These are phyloP conservation scores for Bombylius discolor DNA, from an alignment of 2,888 invertebrate genomes.

Conservation along the genomic window DNA sequence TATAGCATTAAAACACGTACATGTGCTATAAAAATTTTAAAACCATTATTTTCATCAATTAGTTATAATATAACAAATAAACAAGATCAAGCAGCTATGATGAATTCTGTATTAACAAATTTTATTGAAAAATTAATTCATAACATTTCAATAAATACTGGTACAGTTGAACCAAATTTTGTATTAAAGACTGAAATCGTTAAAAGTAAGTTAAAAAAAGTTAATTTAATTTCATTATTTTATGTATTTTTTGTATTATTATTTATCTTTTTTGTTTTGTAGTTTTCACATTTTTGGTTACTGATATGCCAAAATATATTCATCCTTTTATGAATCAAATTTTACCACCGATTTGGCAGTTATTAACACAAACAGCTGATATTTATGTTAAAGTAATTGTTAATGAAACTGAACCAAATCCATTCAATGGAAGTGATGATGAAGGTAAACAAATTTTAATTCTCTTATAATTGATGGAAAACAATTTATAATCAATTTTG, in stretches of 20 bases:
- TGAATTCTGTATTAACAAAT: conserved; percentile 52
- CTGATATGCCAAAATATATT: conserved; percentile 48
- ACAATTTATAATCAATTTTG: background rate
- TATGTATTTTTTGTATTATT: background rate
- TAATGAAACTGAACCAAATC: conserved; percentile 40
- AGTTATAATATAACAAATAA: conserved; percentile 35
- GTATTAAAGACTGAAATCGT: conserved; percentile 52
- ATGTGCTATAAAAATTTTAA: conserved; percentile 53
- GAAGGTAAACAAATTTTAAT: conserved; percentile 27
- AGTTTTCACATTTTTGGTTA: conserved; percentile 48
- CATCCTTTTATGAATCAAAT: conserved; percentile 46
- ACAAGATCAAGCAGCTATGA: conserved; percentile 43
- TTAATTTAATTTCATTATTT: background rate
- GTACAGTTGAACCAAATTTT: conserved; percentile 36
- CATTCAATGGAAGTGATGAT: conserved; percentile 44
- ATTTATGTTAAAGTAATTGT: conserved; percentile 50
- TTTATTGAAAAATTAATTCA: conserved; percentile 51
- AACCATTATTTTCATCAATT: conserved; percentile 41
- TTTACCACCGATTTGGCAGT: conserved; percentile 52
- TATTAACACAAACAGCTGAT: conserved; percentile 52
- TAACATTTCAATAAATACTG: conserved; percentile 42
- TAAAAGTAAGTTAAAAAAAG: conserved; percentile 36
- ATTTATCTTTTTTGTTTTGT: conserved; percentile 10
- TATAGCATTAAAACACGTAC: conserved; percentile 47
- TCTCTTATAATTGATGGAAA: background rate